Evolutionary conservation across 2,113 vertebrate genomes (phyloP), one percentile per base, ranked within the genome.

Genomic region (Otis tarda): DNA sequence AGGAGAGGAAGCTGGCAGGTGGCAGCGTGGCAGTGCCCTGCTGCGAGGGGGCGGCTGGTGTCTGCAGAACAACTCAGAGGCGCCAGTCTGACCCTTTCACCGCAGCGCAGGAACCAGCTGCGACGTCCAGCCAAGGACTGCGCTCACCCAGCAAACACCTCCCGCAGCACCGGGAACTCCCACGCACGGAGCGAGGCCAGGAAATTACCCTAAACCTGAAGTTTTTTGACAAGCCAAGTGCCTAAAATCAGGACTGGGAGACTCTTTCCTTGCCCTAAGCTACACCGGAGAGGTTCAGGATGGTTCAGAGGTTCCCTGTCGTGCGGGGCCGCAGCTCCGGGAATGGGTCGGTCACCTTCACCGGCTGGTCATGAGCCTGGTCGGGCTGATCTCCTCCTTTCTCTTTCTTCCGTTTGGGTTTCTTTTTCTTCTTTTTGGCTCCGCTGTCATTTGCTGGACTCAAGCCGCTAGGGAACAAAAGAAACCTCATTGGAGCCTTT

Each of bases 391-490:
- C 98, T 75, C 93, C 98, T 88, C 98, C 98, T 94, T 99, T 99
- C 90, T 99, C 99, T 98, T 99, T 99, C 98, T 99, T 99, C 97
- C 98, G 98, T 93, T 98, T 99, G 76, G 99, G 99, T 98, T 99
- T 99, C 98, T 98, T 99, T 98, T 99, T 99, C 98, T 99, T 99
- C 98, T 99, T 99, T 98, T 99, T 99, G 96, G 99, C 98, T 67
- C 99, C 99, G 4, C 98, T 98, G 95, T 99, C 99, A 69, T 99
- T 99, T 73, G 98, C 97, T 91, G 96, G 97, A 94, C 98, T 99
- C 95, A 98, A 97, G 94, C 99, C 99, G 39, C 99, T 99, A 55
- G 18, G 95, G 90, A 97, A 98, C 43, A 97, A 97, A 97, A 85
- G 21, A 88, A 95, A 96, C 55, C 95, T 35, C 57, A 73, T 41